Percentiles rank a stretch among this genome's conserved stretches.
phyloP scores from a whole-genome alignment of 2,888 invertebrate genomes.

The Lasioglossum marginatum region DNA sequence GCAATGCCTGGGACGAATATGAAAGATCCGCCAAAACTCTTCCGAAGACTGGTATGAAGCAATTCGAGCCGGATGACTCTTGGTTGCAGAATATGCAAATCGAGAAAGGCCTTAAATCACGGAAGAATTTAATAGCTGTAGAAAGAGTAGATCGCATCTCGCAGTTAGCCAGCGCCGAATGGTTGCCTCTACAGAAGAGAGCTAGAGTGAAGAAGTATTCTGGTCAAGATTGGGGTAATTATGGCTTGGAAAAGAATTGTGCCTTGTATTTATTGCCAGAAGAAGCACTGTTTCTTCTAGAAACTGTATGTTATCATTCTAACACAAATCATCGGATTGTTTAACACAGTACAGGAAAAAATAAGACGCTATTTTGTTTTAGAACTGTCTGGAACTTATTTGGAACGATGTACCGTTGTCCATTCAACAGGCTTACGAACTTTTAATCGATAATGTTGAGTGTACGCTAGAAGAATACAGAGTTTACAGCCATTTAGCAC shows the following conservation, averaged over 20 bases:
- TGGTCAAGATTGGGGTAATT: conserved; percentile 86
- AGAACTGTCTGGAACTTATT: conserved; percentile 88
- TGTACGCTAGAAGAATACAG: conserved; percentile 86
- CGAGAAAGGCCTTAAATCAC: conserved; percentile 86
- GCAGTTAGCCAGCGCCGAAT: conserved; percentile 86
- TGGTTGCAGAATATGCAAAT: conserved; percentile 88
- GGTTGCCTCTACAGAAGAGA: conserved; percentile 85
- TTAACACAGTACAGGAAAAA: not conserved
- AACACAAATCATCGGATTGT: conserved; percentile 9
- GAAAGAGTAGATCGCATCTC: conserved; percentile 87
- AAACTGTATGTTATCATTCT: conserved; percentile 85
- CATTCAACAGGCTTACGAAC: conserved; percentile 88
- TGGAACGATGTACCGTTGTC: conserved; percentile 87
- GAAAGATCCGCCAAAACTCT: conserved; percentile 85
- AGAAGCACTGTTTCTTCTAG: conserved; percentile 88
- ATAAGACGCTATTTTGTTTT: conserved; percentile 74
- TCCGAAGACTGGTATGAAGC: conserved; percentile 86
- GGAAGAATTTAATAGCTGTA: conserved; percentile 86
- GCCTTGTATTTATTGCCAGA: conserved; percentile 87
- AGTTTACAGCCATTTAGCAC: conserved; percentile 87
- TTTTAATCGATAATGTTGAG: conserved; percentile 84
- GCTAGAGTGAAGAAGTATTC: conserved; percentile 86
- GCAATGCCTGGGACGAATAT: conserved; percentile 77
- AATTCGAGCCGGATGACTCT: conserved; percentile 86
- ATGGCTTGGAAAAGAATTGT: conserved; percentile 85